Evolutionary conservation across 2,113 vertebrate species (phyloP), one percentile per base, ranked within the genome.

Genomic region (Dicrurus megarhynchus): DNA sequence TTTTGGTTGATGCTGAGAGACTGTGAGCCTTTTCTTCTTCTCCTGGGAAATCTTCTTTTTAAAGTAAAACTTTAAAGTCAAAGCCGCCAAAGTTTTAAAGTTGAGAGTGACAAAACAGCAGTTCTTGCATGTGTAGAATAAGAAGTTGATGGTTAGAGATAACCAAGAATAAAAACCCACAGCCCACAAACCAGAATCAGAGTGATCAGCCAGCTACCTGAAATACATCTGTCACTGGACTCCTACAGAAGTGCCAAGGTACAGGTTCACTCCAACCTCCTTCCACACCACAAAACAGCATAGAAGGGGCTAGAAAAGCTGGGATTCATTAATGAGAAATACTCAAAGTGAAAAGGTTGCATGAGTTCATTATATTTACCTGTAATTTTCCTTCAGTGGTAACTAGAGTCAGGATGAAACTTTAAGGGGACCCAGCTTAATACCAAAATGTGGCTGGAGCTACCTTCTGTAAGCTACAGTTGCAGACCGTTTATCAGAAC

Each of bases 61-160:
- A 77, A 96, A 86, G 70, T 70, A 89, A 67, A 67, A 59, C 44
- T 95, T 68, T 82, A 76, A 90, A 86, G 33, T 87, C 61, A 91
- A 82, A 94, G 30, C 17, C 32, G 69, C 27, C n/a, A 41, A 70
- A 86, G 39, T 69, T 93, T 85, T 65, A 76, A 85, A 96, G 50
- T 57, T 2, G 4, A 81, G 20, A 55, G 21, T 50, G 35, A 73
- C 11, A 65, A 84, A 82, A 76, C n/a, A 17, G 9, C 32, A 65
- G 23, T 32, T 67, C 42, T 77, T 83, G 49, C 22, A 63, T 46
- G 21, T 78, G 11, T n/a, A 70, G 23, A 74, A 44, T 30, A 60
- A 73, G 32, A 18, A 44, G 14, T 1, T 53, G 28, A 60, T 77
- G 16, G n/a, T 35, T 83, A 80, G 35, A 79, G 46, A 27, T 16